Percentiles rank a stretch among this genome's conserved stretches.
phyloP scores from a whole-genome alignment of 2,113 vertebrate genomes.

The Rhynchomys soricoides region DNA sequence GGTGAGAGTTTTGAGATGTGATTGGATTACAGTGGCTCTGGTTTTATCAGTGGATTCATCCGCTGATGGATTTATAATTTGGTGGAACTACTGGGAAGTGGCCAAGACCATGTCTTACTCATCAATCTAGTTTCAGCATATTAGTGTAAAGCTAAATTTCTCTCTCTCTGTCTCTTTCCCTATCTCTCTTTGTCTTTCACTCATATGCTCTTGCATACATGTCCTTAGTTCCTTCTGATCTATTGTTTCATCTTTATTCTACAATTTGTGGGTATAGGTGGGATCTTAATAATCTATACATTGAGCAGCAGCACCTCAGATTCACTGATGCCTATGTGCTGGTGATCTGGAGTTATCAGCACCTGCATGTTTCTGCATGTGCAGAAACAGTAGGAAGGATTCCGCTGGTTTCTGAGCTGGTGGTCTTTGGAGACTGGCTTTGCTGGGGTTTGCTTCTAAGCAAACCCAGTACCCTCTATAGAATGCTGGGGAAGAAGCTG shows the following conservation, averaged over 20 bases:
- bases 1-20: background rate
- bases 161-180: background rate
- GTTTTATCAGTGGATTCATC: background rate
- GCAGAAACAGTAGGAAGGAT: background rate
- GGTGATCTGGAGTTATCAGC: background rate
- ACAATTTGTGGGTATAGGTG: background rate
- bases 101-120: background rate
- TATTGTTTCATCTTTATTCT: slow-evolving; percentile 24
- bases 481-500: background rate
- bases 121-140: background rate
- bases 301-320: background rate
- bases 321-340: background rate
- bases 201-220: too few relatives aligned
- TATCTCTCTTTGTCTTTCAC: background rate
- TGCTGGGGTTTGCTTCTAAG: background rate
- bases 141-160: background rate
- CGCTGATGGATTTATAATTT: background rate
- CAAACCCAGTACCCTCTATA: background rate
- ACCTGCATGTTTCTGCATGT: background rate
- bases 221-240: background rate
- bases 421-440: slow-evolving; percentile 34
- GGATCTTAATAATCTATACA: background rate
- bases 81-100: background rate
- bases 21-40: background rate
- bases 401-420: background rate